phyloP scores from a whole-genome alignment of 2,113 vertebrate species.

The Grallaria varia region DNA sequence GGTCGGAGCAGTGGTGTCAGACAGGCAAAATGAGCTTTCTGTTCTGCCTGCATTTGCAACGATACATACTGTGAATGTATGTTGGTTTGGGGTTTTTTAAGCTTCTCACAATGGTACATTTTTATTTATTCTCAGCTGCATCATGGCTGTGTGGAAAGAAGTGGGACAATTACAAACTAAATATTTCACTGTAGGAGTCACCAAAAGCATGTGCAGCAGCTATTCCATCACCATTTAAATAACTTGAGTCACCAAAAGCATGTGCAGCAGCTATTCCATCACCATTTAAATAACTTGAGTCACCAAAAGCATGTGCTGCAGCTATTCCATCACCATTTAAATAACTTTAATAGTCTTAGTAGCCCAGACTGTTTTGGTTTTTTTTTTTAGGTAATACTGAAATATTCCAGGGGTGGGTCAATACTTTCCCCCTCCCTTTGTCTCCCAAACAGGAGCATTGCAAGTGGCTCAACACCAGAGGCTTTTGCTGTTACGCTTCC shows the following conservation, averaged over 20 bases:
- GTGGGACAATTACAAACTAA: neutral
- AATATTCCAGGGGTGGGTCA: neutral
- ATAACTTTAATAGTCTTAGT: neutral
- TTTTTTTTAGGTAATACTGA: neutral
- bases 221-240: neutral
- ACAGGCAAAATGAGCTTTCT: slow-evolving; percentile 10
- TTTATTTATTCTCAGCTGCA: slow-evolving; percentile 2
- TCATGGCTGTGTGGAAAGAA: neutral
- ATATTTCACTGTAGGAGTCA: neutral
- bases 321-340: neutral
- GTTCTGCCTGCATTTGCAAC: neutral
- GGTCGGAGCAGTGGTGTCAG: neutral
- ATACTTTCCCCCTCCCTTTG: neutral
- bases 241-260: neutral
- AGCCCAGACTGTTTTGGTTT: neutral
- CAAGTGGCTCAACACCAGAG: neutral
- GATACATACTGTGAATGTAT: neutral
- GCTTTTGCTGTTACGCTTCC: neutral
- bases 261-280: neutral
- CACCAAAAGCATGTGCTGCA: neutral
- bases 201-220: neutral
- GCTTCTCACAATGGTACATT: neutral
- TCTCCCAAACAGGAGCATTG: neutral
- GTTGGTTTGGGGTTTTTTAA: neutral
- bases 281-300: too few relatives aligned